Evolutionary conservation across 2,888 invertebrate genomes (phyloP).

Genomic region (Acanthosepion pharaonis): DNA sequence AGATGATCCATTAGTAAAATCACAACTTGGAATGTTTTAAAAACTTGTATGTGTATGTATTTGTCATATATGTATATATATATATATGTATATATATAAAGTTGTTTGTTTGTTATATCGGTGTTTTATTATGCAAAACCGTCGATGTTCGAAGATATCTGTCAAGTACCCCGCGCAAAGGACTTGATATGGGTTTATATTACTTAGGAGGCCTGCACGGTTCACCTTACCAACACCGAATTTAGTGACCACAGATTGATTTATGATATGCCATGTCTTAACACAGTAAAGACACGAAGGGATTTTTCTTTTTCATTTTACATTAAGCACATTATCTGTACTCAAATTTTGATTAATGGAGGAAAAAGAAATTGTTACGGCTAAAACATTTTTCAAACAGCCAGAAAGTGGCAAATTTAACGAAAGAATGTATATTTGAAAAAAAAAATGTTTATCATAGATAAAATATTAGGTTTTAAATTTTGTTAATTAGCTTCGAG

Average conservation of each 20-base stretch:
- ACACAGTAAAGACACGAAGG: not conserved
- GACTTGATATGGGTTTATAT: not conserved
- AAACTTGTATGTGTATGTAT: not conserved
- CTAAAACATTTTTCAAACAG: too few species aligned
- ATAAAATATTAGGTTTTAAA: too few species aligned
- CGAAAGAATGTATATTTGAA: too few species aligned
- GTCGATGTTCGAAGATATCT: not conserved
- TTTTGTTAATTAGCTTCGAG: too few species aligned
- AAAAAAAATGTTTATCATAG: too few species aligned
- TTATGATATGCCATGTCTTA: not conserved
- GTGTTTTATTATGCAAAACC: not conserved
- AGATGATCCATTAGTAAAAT: not conserved
- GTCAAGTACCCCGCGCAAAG: not conserved
- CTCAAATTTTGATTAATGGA: too few species aligned
- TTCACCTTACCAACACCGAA: not conserved
- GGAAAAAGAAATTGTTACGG: too few species aligned
- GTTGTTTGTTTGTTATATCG: not conserved
- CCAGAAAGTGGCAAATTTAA: too few species aligned
- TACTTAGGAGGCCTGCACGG: not conserved
- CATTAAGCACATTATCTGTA: too few species aligned
- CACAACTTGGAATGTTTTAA: constrained; percentile 35
- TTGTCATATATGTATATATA: not conserved
- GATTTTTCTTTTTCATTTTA: too few species aligned
- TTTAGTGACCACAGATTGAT: not conserved
- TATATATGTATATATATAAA: constrained; percentile 40